phyloP scores from a whole-genome alignment of 2,797 vertebrate genomes.

The Sebastes vulpes region DNA sequence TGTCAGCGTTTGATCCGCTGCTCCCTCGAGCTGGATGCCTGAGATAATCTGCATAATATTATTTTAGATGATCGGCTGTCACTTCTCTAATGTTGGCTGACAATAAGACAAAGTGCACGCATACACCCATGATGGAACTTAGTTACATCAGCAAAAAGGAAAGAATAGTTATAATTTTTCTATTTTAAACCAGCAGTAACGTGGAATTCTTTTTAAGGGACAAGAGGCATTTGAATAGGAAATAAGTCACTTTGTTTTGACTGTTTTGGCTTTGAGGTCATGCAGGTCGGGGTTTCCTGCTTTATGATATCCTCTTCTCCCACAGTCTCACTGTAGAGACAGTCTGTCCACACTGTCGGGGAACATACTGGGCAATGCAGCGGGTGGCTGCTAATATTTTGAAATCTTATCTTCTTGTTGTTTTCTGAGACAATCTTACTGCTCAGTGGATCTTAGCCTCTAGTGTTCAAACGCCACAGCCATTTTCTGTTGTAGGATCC shows the following conservation, averaged over 20 bases:
- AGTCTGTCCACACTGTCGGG: not conserved
- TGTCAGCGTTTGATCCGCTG: conserved; percentile 25
- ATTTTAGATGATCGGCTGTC: conserved; percentile 4
- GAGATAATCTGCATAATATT: conserved; percentile 37
- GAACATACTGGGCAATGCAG: not conserved
- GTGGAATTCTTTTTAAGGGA: not conserved
- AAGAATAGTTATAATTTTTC: not conserved
- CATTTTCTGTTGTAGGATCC: conserved; percentile 37
- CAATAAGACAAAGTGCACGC: not conserved
- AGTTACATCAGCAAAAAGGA: not conserved
- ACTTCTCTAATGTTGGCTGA: not conserved
- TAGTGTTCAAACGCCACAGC: conserved; percentile 6
- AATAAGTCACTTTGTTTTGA: not conserved
- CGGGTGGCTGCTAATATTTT: not conserved
- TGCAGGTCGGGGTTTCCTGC: conserved; percentile 26
- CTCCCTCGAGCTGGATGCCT: conserved; percentile 19
- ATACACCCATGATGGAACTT: not conserved
- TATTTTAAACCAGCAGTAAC: not conserved
- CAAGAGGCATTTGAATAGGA: not conserved
- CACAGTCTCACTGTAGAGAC: not conserved
- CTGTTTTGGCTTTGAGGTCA: conserved; percentile 1
- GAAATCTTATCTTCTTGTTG: not conserved
- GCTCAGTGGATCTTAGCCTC: not conserved
- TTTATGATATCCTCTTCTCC: conserved; percentile 4
- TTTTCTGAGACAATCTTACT: not conserved